phyloP scores from a whole-genome alignment of 1,140 invertebrate species.

The Pseudomyrmex pallidus region DNA sequence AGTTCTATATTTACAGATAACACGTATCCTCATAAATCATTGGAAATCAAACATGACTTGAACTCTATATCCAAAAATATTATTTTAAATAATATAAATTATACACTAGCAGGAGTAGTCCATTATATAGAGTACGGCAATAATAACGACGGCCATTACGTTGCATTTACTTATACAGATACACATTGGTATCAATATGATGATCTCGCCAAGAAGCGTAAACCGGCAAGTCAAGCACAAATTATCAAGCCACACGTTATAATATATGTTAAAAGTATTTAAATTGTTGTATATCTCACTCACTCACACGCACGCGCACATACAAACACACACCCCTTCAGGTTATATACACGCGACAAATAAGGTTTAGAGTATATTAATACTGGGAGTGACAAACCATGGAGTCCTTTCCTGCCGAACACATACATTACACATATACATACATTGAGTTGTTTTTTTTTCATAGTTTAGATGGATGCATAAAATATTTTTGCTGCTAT shows the following conservation, averaged over 20 bases:
- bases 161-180: background rate
- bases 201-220: background rate
- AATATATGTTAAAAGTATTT: background rate
- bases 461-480: too few relatives aligned
- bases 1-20: background rate
- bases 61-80: background rate
- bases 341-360: too few relatives aligned
- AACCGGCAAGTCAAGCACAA: background rate
- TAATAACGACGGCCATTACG: background rate
- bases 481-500: too few relatives aligned
- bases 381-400: too few relatives aligned
- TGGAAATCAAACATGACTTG: background rate
- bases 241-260: background rate
- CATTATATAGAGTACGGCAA: background rate
- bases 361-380: too few relatives aligned
- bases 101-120: background rate
- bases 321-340: too few relatives aligned
- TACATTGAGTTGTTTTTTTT: too few relatives aligned
- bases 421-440: too few relatives aligned
- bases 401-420: too few relatives aligned
- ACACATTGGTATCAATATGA: slow-evolving; percentile 4
- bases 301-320: too few relatives aligned
- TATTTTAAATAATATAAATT: slow-evolving; percentile 2
- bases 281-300: background rate
- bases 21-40: background rate